A percentile compares a stretch with the other conserved stretches of the same genome.
Conservation (phyloP, 92 coral and sea anemone species). For the Nematostella vectensis region DNA sequence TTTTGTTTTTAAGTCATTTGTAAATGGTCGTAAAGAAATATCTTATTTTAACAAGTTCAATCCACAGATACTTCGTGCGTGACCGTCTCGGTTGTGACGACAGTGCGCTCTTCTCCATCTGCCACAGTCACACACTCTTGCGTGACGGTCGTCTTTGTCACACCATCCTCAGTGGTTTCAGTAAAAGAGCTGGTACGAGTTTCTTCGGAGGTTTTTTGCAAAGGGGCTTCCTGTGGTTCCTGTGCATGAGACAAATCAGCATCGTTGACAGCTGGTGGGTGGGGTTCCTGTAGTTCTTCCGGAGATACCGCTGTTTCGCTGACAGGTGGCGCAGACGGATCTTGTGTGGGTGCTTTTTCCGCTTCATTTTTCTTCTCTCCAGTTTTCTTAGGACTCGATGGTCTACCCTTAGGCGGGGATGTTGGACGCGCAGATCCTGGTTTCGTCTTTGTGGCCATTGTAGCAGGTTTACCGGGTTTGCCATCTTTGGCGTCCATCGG, state of each 20-base stretch:
- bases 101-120: constrained; percentile 15
- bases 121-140: constrained; percentile 9
- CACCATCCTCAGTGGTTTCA: constrained; percentile 16
- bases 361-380: background rate
- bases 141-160: constrained; percentile 8
- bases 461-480: constrained; percentile 3
- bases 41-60: too few species aligned
- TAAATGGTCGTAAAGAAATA: too few species aligned
- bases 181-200: too few species aligned
- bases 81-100: constrained; percentile 5
- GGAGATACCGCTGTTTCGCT: constrained; percentile 5
- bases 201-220: constrained; percentile 2
- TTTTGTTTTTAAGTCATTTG: too few species aligned
- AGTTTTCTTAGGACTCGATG: constrained; percentile 5
- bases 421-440: constrained; percentile 23
- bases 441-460: constrained; percentile 1
- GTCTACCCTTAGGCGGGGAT: constrained; percentile 13
- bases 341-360: too few species aligned
- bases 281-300: background rate
- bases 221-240: constrained; percentile 4
- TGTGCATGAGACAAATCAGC: too few species aligned
- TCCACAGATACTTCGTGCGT: too few species aligned
- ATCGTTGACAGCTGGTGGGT: constrained; percentile 4
- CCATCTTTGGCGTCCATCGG: constrained; percentile 12
- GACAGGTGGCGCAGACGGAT: too few species aligned